Conservation (phyloP, 1,140 invertebrate genomes). For the Muscidifurax raptorellus region DNA sequence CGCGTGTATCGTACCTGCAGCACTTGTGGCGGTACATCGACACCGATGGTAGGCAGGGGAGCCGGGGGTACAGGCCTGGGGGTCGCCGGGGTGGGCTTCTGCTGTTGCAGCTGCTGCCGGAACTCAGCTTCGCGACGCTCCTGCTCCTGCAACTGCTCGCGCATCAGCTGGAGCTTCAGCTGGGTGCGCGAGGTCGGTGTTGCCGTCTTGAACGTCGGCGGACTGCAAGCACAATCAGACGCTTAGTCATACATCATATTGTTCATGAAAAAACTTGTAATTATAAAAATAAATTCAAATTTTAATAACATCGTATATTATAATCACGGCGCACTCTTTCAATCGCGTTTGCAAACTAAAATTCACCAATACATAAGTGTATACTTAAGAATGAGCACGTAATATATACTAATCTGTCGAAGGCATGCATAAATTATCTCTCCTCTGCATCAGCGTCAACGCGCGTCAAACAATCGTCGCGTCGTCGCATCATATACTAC, state of each 20-base stretch:
- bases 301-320: no score
- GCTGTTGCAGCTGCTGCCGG: slow-evolving; percentile 76
- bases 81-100: slow-evolving; percentile 75
- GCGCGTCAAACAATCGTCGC: background rate
- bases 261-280: no score
- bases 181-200: slow-evolving; percentile 89
- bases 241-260: no score
- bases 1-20: slow-evolving; percentile 79
- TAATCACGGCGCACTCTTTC: no score
- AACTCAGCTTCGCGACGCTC: slow-evolving; percentile 78
- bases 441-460: background rate
- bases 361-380: background rate
- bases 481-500: background rate
- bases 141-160: slow-evolving; percentile 87
- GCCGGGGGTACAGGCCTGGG: slow-evolving; percentile 76
- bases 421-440: background rate
- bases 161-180: slow-evolving; percentile 89
- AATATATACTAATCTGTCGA: background rate
- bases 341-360: background rate
- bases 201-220: slow-evolving; percentile 87
- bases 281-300: no score
- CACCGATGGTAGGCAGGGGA: slow-evolving; percentile 78
- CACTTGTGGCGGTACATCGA: slow-evolving; percentile 87
- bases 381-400: background rate
- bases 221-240: slow-evolving; percentile 74